phyloP scores from a whole-genome alignment of 2,797 vertebrate species.

The Semaprochilodus insignis region DNA sequence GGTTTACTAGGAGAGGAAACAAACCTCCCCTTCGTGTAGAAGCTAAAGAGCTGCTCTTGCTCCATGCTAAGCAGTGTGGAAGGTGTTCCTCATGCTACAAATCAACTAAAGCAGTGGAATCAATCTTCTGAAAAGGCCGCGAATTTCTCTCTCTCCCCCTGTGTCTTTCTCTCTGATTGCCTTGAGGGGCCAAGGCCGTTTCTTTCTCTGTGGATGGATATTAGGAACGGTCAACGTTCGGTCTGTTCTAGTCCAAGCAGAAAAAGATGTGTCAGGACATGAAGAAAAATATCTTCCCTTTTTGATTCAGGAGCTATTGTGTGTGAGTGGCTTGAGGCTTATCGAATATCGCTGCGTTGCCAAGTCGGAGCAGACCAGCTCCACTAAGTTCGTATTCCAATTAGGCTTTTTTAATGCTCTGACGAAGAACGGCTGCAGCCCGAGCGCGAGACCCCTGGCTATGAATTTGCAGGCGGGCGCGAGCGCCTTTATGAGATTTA shows the following conservation, averaged over 20 bases:
- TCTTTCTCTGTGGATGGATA: neutral
- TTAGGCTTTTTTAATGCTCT: constrained; percentile 56
- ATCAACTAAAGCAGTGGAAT: neutral
- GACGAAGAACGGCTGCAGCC: constrained; percentile 55
- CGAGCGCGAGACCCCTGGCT: constrained; percentile 65
- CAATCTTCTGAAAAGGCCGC: neutral
- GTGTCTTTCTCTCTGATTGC: neutral
- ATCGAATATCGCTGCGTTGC: constrained; percentile 32
- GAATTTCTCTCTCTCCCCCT: neutral
- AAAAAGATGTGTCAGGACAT: neutral
- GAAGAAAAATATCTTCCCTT: neutral
- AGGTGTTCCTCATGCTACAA: constrained; percentile 2
- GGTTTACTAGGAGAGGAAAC: constrained; percentile 44
- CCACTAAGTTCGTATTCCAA: constrained; percentile 55
- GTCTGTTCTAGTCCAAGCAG: neutral
- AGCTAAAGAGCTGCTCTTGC: constrained; percentile 24
- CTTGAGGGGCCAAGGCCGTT: neutral
- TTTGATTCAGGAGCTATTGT: constrained; percentile 9
- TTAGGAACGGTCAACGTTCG: neutral
- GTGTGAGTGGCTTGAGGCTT: constrained; percentile 8
- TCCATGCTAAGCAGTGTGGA: constrained; percentile 34
- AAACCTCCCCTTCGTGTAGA: constrained; percentile 47
- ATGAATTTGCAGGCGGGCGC: constrained; percentile 73
- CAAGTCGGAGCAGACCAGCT: constrained; percentile 36
- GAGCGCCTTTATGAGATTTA: constrained; percentile 78